Conservation (phyloP, 2,797 vertebrate species). For the Cyclura pinguis region DNA sequence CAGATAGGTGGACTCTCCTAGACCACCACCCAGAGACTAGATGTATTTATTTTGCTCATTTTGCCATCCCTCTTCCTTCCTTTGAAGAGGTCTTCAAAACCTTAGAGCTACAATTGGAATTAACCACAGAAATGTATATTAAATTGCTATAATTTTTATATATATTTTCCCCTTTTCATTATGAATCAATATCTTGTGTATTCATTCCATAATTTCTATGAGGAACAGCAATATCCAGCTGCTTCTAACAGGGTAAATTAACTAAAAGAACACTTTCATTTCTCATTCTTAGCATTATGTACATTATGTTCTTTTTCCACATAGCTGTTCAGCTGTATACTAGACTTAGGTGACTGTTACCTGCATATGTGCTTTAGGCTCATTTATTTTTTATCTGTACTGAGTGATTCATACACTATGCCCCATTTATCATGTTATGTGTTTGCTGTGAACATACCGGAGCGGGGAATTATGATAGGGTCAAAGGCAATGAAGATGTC, state of each 20-base stretch:
- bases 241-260: neutral
- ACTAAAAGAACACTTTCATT: neutral
- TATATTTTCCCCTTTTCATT: neutral
- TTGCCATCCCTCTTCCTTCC: neutral
- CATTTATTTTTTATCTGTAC: constrained; percentile 54
- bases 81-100: neutral
- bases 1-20: no score
- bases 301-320: neutral
- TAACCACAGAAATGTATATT: neutral
- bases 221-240: neutral
- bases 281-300: neutral
- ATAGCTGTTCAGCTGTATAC: constrained; percentile 4
- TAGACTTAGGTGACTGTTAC: neutral
- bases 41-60: neutral
- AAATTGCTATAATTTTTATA: neutral
- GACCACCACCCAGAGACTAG: neutral
- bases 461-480: constrained; percentile 59
- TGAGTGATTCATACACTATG: constrained; percentile 55
- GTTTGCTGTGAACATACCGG: constrained; percentile 57
- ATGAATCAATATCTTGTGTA: neutral
- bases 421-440: constrained; percentile 65
- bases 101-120: neutral
- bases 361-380: neutral
- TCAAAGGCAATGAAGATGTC: constrained; percentile 65
- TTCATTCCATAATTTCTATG: neutral